Base-by-base conservation (phyloP, 2,888 invertebrate genomes). In the Prosapia bicincta region DNA sequence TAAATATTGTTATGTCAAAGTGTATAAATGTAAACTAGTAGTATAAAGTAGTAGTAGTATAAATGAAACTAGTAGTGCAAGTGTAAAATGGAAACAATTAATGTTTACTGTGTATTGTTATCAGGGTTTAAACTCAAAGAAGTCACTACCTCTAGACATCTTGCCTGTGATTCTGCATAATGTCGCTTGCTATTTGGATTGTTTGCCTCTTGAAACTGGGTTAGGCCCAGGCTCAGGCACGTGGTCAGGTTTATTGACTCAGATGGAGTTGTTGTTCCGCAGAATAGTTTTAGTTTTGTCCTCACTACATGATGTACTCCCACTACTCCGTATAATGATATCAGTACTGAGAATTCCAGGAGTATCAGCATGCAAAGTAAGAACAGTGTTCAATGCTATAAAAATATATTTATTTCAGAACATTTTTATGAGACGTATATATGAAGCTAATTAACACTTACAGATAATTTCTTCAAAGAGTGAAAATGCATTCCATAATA, bases 101-200 rank as follows among this genome's bases (percentile, higher is more conserved):
- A n/a, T n/a, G n/a, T n/a, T n/a, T n/a, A n/a, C n/a, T n/a, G n/a
- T n/a, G n/a, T n/a, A n/a, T 30, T 30, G 65, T 76, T 84, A 87
- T 78, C 85, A 92, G 89, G 90, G 92, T 20, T 82, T 96, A 72
- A 93, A 93, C 86, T 90, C 91, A 1, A 92, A 91, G 82, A 95
- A 95, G 85, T 90, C 91, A 0, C 84, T 94, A 71, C 90, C 93
- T 1, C 83, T 88, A 25, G 92, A 92, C 81, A 88, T 89, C 69
- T 87, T 98, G 77, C 91, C 92, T 7, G 89, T 92, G 38, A 92
- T 97, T 80, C 88, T 97, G 75, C 92, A 93, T 83, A 99, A 99
- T 86, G 91, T 99, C 83, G 94, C 97, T 1, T 93, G 93, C 84
- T 99, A 99, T 86, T 88, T 99, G 83, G 96, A 97, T 83, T 96